These are phyloP conservation scores for Balaeniceps rex DNA, from an alignment of 2,113 vertebrate species.

Conservation along the genomic window DNA sequence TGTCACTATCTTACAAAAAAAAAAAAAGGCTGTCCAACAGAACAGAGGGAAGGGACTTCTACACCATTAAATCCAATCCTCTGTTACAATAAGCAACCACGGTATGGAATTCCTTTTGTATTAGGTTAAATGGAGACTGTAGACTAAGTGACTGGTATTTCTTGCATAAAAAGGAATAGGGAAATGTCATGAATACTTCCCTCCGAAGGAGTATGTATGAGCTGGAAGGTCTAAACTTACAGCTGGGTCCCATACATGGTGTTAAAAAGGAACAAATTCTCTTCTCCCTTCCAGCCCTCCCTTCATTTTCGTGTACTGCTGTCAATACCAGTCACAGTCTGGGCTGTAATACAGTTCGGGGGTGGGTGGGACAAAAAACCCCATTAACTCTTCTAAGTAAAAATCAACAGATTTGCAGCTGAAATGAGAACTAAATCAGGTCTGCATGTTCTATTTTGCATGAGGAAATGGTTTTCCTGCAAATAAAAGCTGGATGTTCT, in stretches of 20 bases:
- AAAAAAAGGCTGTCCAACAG: not conserved
- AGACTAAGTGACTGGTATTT: not conserved
- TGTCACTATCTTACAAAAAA: not conserved
- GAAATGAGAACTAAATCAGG: constrained; percentile 14
- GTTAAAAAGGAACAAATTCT: not conserved
- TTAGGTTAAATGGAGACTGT: not conserved
- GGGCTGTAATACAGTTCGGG: not conserved
- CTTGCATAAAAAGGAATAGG: not conserved
- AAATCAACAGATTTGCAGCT: not conserved
- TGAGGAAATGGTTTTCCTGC: not conserved
- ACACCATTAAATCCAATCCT: not conserved
- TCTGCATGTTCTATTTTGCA: not conserved
- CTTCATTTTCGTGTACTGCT: not conserved
- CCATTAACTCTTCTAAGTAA: not conserved
- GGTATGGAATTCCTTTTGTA: not conserved
- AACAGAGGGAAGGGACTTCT: not conserved
- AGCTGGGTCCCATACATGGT: not conserved
- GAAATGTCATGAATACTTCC: not conserved
- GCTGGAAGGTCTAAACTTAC: not conserved
- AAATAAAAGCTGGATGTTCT: not conserved
- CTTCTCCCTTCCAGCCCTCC: not conserved
- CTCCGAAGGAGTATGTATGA: not conserved
- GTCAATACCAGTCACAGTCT: not conserved
- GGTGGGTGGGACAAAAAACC: too few species aligned
- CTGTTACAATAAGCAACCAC: not conserved